A percentile compares a stretch with the other conserved stretches of the same genome.
phyloP scores from a whole-genome alignment of 2,888 invertebrate genomes.

The Conus canariensis region DNA sequence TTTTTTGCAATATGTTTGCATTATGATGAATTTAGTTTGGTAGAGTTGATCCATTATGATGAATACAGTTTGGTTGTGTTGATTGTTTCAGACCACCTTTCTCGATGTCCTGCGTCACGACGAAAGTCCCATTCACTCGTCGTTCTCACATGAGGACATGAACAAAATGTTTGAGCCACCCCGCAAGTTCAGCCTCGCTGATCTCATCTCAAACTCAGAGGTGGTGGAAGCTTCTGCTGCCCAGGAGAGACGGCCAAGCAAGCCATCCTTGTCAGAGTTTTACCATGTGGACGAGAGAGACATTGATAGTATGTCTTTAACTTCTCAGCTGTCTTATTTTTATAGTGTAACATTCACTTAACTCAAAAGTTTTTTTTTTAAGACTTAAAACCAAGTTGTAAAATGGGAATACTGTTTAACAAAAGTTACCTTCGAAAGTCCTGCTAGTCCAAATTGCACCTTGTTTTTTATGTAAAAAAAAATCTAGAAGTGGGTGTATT shows the following conservation, averaged over 20 bases:
- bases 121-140: conserved; percentile 46
- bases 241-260: conserved; percentile 43
- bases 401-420: too few species aligned
- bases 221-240: conserved; percentile 35
- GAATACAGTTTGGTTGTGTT: neutral
- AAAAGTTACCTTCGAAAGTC: too few species aligned
- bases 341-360: too few species aligned
- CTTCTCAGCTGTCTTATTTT: neutral
- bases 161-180: conserved; percentile 59
- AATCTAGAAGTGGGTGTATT: too few species aligned
- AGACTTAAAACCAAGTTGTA: neutral
- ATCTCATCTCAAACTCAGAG: conserved; percentile 47
- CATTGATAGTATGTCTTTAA: conserved; percentile 52
- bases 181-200: conserved; percentile 54
- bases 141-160: conserved; percentile 58
- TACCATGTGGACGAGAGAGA: conserved; percentile 60
- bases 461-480: too few species aligned
- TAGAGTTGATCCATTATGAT: neutral
- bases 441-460: too few species aligned
- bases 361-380: neutral
- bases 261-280: conserved; percentile 50
- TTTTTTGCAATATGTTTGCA: too few species aligned
- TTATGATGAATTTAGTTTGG: too few species aligned
- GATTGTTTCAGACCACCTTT: conserved; percentile 19
- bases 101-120: conserved; percentile 32